These are phyloP conservation scores for Cynocephalus volans DNA, from an alignment of 2,113 vertebrate species.

Conservation along the genomic window DNA sequence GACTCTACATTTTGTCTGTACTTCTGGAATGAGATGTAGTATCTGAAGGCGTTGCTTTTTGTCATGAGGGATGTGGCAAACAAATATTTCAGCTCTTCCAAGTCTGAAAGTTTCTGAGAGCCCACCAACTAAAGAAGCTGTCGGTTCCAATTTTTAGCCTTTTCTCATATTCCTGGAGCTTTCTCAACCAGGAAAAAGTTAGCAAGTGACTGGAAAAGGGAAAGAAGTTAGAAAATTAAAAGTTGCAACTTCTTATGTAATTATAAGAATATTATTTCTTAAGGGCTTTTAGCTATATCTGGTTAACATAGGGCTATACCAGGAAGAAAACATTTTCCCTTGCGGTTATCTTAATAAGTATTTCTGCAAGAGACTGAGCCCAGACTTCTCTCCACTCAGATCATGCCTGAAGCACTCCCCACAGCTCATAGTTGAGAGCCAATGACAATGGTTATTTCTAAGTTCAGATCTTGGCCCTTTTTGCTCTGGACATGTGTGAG, in stretches of 20 bases:
- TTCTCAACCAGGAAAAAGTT: background rate
- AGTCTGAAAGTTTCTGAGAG: background rate
- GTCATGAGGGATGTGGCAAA: background rate
- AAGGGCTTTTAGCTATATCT: background rate
- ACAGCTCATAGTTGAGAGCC: background rate
- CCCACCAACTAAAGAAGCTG: background rate
- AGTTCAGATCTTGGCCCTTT: background rate
- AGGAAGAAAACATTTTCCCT: background rate
- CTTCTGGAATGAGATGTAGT: background rate
- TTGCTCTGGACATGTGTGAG: background rate
- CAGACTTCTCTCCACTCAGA: background rate
- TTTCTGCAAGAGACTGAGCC: conserved; percentile 57
- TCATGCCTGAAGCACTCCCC: conserved; percentile 28
- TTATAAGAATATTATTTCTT: background rate
- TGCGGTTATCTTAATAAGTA: conserved; percentile 56
- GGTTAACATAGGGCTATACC: background rate
- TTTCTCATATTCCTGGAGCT: background rate
- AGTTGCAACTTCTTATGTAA: conserved; percentile 1
- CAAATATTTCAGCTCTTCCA: background rate
- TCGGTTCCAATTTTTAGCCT: background rate
- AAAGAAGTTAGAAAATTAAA: background rate
- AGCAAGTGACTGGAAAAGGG: background rate
- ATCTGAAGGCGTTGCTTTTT: background rate
- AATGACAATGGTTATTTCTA: background rate
- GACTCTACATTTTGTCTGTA: background rate